Evolutionary conservation across 2,797 vertebrate species (phyloP).

Genomic region (Coregonus ussuriensis): DNA sequence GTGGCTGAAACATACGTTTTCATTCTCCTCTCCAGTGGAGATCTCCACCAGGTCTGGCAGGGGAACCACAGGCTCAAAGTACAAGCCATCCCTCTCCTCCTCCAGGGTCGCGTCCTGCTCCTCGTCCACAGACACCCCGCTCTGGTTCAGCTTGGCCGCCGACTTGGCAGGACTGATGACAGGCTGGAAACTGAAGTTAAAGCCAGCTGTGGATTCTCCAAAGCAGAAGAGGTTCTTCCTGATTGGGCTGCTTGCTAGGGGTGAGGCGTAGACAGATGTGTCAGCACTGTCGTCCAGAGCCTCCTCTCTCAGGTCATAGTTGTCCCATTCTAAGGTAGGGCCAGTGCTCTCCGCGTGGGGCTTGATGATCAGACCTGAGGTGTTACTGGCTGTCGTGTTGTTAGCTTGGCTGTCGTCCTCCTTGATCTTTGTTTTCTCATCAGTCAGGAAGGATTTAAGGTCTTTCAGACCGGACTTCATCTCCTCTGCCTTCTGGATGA

Average conservation of each 20-base stretch:
- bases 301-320: conserved; percentile 88
- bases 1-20: conserved; percentile 92
- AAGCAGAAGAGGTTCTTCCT: conserved; percentile 94
- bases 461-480: conserved; percentile 97
- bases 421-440: conserved; percentile 85
- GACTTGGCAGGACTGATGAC: conserved; percentile 93
- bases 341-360: conserved; percentile 80
- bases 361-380: conserved; percentile 74
- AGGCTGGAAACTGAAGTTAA: conserved; percentile 96
- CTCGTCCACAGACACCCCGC: conserved; percentile 87
- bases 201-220: conserved; percentile 90
- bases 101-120: conserved; percentile 87
- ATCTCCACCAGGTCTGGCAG: conserved; percentile 92
- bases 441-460: conserved; percentile 91
- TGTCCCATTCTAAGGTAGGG: conserved; percentile 92
- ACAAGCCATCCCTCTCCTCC: conserved; percentile 92
- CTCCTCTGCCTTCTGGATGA: conserved; percentile 97
- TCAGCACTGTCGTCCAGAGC: conserved; percentile 83
- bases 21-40: conserved; percentile 96
- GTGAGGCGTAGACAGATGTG: conserved; percentile 86
- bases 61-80: conserved; percentile 96
- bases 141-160: conserved; percentile 90
- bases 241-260: conserved; percentile 82
- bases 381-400: conserved; percentile 37
- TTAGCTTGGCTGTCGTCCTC: conserved; percentile 74